Base-by-base conservation (phyloP, 1,140 invertebrate genomes). In the Drosophila yakuba region DNA sequence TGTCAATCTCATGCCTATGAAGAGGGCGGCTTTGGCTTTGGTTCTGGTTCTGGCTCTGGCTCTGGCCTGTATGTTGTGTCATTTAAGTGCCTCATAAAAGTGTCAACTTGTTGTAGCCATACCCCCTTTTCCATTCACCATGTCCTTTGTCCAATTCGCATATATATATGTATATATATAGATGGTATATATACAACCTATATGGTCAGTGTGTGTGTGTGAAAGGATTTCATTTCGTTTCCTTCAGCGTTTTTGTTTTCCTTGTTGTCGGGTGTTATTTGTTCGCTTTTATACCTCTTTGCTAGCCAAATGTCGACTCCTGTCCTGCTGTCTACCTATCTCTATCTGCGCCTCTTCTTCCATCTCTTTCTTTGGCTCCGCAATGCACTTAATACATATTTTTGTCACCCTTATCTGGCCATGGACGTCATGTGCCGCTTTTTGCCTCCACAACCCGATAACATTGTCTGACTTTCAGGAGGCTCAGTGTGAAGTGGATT, bases 1-100 rank as follows among this genome's bases (percentile, higher is more conserved):
- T 85, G 81, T 74, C 81, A 85, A 85, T 85, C 81, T 69, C 69
- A 67, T 71, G 66, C 66, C 57, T 71, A 72, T 71, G 58, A 66
- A 71, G 67, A 71, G 67, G 67, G 67, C 59, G 38, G 54, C 43
- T 55, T 61, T 23, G 61, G 54, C 76, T 80, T 77, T 20, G 20
- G 20, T 20, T 20, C 20, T 20, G 61, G 54, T 72, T 80, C 17
- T 17, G 17, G 17, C 43, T 55, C 68, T 32, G 61, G 54, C 76
- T 80, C 68, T 32, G 61, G 54, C 76, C 77, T 77, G 80, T 78
- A 79, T 77, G 77, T 74, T 85, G 74, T 88, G 83, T 88, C 83
- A 88, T 82, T 88, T 88, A 88, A 88, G 83, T 82, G 83, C 83
- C 83, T 88, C 83, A 88, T 88, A 88, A 88, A 88, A 88, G 83